A percentile compares a stretch with the other conserved stretches of the same genome.
Conservation (phyloP, 2,797 vertebrate species). For the Pangasius sanitwongsei region DNA sequence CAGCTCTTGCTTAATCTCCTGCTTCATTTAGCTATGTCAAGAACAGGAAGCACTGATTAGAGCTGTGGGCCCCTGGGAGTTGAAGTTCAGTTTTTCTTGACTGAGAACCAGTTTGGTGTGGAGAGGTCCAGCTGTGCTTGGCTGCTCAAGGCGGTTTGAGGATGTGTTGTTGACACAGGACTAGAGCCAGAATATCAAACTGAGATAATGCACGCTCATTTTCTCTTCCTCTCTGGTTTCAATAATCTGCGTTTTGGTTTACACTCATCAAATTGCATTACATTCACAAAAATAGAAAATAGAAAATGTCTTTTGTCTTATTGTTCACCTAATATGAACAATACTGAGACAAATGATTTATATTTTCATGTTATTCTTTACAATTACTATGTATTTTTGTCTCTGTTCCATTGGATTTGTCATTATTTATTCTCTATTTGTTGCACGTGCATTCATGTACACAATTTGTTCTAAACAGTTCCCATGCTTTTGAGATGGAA, state of each 20-base stretch:
- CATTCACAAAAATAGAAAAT: not conserved
- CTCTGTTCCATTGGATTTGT: constrained; percentile 1
- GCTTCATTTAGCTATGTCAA: constrained; percentile 58
- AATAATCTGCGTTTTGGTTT: not conserved
- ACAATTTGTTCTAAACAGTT: constrained; percentile 28
- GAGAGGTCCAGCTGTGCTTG: constrained; percentile 68
- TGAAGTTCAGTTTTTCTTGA: constrained; percentile 62
- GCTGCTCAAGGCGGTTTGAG: constrained; percentile 26
- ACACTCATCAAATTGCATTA: not conserved
- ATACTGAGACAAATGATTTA: not conserved
- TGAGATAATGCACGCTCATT: not conserved
- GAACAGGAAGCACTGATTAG: constrained; percentile 71
- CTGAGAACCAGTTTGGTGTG: constrained; percentile 62
- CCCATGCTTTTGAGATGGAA: constrained; percentile 38
- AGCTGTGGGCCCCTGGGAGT: constrained; percentile 63
- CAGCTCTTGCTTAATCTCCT: constrained; percentile 42
- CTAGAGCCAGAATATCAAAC: constrained; percentile 55
- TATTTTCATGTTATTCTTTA: not conserved
- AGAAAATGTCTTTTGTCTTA: not conserved
- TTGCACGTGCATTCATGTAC: not conserved
- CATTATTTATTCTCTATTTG: constrained; percentile 29
- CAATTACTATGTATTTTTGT: not conserved
- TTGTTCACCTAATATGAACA: not conserved
- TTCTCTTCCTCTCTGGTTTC: not conserved
- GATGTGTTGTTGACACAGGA: constrained; percentile 71